Evolutionary conservation across 2,113 vertebrate genomes (phyloP).

Genomic region (Siniperca chuatsi): DNA sequence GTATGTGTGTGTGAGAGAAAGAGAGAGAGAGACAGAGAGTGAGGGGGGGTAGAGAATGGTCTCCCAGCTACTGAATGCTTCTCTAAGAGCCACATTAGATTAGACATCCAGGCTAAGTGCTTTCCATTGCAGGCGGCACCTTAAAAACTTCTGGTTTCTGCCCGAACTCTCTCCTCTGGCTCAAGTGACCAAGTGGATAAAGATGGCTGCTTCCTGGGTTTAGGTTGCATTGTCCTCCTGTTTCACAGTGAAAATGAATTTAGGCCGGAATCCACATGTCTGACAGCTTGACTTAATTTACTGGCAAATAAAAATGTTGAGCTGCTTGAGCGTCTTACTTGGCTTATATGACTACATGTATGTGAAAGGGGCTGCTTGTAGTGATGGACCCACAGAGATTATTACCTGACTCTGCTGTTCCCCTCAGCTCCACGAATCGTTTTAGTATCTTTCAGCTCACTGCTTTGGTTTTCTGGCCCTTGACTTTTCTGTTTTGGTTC

Average conservation of each 20-base stretch:
- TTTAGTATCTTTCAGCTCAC: too few species aligned
- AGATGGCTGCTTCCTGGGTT: slow-evolving; percentile 42
- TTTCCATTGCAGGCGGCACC: slow-evolving; percentile 27
- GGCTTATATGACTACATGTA: background rate
- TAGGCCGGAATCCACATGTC: background rate
- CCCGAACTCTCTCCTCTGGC: slow-evolving; percentile 7
- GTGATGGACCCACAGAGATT: background rate
- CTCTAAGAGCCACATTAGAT: slow-evolving; percentile 55
- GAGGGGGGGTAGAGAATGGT: background rate
- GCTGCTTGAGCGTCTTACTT: background rate
- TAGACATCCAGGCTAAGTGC: slow-evolving; percentile 63
- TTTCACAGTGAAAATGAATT: slow-evolving; percentile 10
- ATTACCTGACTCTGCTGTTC: background rate
- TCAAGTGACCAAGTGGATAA: slow-evolving; percentile 31
- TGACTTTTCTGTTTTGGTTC: background rate
- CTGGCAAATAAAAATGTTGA: background rate
- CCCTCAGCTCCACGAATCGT: too few species aligned
- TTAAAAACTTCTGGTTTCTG: slow-evolving; percentile 44
- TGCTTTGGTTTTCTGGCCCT: background rate
- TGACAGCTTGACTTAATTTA: background rate
- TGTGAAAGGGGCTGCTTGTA: background rate
- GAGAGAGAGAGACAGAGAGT: too few species aligned
- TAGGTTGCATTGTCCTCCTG: slow-evolving; percentile 14
- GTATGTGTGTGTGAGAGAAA: background rate
- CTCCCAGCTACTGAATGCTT: slow-evolving; percentile 33